Evolutionary conservation across 2,888 invertebrate species (phyloP).

Genomic region (Crepidodera aurea): DNA sequence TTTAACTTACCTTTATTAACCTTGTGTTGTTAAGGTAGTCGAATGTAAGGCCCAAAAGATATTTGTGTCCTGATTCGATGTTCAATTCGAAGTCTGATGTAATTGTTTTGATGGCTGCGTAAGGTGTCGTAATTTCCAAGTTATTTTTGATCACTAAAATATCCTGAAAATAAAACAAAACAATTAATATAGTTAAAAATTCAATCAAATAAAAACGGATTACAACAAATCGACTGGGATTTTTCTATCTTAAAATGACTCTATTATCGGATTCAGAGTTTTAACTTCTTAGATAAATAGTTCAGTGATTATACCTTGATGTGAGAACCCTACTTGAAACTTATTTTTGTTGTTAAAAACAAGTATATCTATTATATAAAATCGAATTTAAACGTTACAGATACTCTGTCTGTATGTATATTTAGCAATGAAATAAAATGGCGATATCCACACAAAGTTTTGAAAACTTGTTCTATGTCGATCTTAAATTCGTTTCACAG

Average conservation of each 20-base stretch:
- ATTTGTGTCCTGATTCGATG: conserved; percentile 60
- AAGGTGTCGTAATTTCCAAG: conserved; percentile 67
- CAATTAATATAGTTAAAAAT: neutral
- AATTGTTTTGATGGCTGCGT: conserved; percentile 61
- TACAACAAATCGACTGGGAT: too few species aligned
- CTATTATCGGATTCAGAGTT: too few species aligned
- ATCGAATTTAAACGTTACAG: conserved; percentile 1
- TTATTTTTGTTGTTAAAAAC: too few species aligned
- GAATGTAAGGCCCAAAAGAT: conserved; percentile 63
- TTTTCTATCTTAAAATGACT: too few species aligned
- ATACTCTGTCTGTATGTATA: neutral
- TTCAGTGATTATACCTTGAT: too few species aligned
- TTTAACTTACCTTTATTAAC: conserved; percentile 60
- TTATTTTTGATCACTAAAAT: conserved; percentile 65
- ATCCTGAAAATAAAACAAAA: conserved; percentile 57
- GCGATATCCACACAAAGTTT: conserved; percentile 20
- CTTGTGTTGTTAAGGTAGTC: conserved; percentile 59
- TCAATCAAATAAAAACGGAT: too few species aligned
- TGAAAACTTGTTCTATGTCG: conserved; percentile 27
- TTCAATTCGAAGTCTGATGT: conserved; percentile 64
- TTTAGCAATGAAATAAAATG: conserved; percentile 13
- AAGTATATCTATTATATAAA: neutral
- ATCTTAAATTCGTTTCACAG: conserved; percentile 35
- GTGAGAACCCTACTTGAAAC: too few species aligned
- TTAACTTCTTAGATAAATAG: too few species aligned